Evolutionary conservation across 53 echinoderm and acorn worm species (phyloP).

Genomic region (Temnopleurus reevesii): DNA sequence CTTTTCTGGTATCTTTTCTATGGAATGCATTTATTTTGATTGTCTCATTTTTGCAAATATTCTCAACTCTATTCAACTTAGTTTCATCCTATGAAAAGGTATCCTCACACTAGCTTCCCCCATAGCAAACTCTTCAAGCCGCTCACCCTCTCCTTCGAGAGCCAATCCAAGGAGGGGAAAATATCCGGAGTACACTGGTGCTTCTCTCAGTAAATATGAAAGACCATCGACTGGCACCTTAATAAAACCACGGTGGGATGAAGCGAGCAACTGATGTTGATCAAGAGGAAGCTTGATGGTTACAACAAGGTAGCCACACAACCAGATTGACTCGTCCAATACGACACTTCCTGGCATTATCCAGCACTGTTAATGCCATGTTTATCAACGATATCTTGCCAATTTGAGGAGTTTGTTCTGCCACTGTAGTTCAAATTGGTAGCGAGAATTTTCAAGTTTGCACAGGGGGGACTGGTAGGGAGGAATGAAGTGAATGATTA

Average conservation of each 20-base stretch:
- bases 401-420: constrained; percentile 40
- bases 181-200: not conserved
- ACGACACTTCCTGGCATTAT: constrained; percentile 30
- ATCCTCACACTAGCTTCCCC: not conserved
- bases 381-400: constrained; percentile 16
- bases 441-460: not conserved
- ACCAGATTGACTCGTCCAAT: not conserved
- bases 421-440: constrained; percentile 11
- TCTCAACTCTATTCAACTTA: too few relatives aligned
- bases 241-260: not conserved
- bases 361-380: constrained; percentile 11
- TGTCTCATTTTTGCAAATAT: too few relatives aligned
- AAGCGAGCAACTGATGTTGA: not conserved
- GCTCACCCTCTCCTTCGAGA: not conserved
- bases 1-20: too few relatives aligned
- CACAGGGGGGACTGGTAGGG: not conserved
- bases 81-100: too few relatives aligned
- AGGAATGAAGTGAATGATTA: not conserved
- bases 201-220: constrained; percentile 7
- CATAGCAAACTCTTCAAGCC: not conserved
- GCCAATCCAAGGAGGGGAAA: not conserved
- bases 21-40: too few relatives aligned
- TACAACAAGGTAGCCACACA: constrained; percentile 21
- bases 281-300: not conserved
- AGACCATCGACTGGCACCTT: not conserved